Conservation (phyloP, 2,113 vertebrate species). For the Anoplopoma fimbria region DNA sequence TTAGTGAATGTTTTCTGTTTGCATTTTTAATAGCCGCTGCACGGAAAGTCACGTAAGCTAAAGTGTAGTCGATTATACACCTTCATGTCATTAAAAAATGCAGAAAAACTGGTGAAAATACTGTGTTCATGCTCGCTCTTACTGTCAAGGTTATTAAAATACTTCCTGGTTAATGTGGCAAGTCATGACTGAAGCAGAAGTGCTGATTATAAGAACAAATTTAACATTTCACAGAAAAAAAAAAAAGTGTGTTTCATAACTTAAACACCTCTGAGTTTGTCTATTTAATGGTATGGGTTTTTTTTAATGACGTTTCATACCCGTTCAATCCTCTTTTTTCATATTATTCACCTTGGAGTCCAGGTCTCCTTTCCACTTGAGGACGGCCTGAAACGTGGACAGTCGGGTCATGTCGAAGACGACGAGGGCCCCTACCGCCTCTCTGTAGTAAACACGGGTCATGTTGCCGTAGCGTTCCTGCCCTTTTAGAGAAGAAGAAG, state of each 20-base stretch:
- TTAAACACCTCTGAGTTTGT: background rate
- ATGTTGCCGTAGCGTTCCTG: slow-evolving; percentile 89
- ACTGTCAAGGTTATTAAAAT: background rate
- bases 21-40: too few species aligned
- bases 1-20: background rate
- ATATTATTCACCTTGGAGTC: slow-evolving; percentile 81
- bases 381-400: slow-evolving; percentile 86
- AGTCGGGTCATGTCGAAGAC: slow-evolving; percentile 87
- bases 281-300: background rate
- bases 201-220: background rate
- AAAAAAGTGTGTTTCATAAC: background rate
- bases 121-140: background rate
- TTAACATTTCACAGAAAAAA: background rate
- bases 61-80: too few species aligned
- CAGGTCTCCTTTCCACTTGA: slow-evolving; percentile 88
- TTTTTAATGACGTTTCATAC: background rate
- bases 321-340: too few species aligned
- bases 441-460: slow-evolving; percentile 88
- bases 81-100: too few species aligned
- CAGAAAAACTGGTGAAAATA: too few species aligned
- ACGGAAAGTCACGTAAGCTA: too few species aligned
- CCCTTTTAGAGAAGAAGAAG: slow-evolving; percentile 66
- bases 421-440: slow-evolving; percentile 87
- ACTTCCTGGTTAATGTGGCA: background rate
- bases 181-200: slow-evolving; percentile 15